Evolutionary conservation across 1,140 invertebrate genomes (phyloP), one percentile per base, ranked within the genome.

Genomic region (Leptopilina boulardi): DNA sequence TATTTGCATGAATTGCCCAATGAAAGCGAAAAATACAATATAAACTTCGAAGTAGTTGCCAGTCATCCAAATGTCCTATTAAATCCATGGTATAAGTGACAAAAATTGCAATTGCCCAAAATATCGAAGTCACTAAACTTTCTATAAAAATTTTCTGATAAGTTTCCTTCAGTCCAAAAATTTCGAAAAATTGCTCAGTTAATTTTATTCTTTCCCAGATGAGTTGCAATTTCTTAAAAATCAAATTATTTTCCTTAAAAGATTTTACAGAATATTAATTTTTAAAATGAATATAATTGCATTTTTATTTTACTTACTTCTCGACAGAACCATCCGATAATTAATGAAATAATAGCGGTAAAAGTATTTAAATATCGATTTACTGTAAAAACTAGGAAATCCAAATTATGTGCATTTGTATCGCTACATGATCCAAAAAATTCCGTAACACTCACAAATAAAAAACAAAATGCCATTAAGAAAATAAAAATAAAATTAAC

Each of bases 1-100:
- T 30, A 44, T 77, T 77, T 18, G 73, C 18, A 42, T 77, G 51
- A 3, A 77, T 44, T 2, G 76, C 51, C 71, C 66, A 59, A 44
- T 73, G 75, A 42, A 74, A 59, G 9, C 19, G 21, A 26, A 59
- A 59, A 10, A 59, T 21, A 23, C 54, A 59, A 13, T 23, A 59
- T 10, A 59, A 23, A 23, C 21, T 59, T 26, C 11, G 19, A 21
- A 2, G 0, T 59, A 59, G 21, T 2, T 0, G 23, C 54, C 10
- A 21, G 8, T 59, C 21, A 2, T 21, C 10, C 21, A 59, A 59
- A 59, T 19, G 21, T 59, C 10, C 10, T 2, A 23, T 1, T 5
- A 59, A 6, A 26, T 59, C 54, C 54, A 13, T 26, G 11, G 11
- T 13, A 9, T 59, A 59, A 0, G 11, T 21, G 2, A 10, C 26